Conservation (phyloP, 2,113 vertebrate species). For the Pseudopipra pipra region DNA sequence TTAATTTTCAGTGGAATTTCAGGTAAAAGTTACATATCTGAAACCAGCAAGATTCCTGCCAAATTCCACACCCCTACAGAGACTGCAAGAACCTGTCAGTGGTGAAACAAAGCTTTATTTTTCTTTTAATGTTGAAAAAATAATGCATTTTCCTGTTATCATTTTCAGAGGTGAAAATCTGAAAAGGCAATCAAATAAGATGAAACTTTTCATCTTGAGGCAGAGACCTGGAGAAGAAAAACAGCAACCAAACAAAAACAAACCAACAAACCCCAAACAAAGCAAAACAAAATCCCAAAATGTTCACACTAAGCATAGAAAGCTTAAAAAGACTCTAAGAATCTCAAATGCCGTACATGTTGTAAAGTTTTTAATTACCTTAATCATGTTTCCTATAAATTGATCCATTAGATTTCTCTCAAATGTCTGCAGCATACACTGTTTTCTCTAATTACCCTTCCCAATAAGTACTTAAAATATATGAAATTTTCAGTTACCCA, state of each 20-base stretch:
- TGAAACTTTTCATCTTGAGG: neutral
- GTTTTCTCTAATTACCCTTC: neutral
- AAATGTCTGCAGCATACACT: neutral
- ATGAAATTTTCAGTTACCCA: neutral
- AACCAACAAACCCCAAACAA: neutral
- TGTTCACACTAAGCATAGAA: neutral
- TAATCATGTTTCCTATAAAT: neutral
- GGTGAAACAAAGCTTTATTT: neutral
- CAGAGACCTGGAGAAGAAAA: neutral
- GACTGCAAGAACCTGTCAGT: neutral
- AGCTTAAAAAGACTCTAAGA: neutral
- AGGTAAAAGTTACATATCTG: neutral
- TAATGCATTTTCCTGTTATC: neutral
- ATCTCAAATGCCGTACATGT: neutral
- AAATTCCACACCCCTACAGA: neutral
- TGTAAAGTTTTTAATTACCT: neutral
- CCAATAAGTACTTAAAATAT: neutral
- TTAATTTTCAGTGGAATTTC: neutral
- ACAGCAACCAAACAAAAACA: accelerated
- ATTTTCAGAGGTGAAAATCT: neutral
- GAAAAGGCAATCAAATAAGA: accelerated
- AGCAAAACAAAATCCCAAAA: neutral
- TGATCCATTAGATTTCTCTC: neutral
- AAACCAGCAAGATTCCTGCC: neutral
- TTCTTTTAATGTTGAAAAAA: neutral